A percentile compares a stretch with the other conserved stretches of the same genome.
Conservation (phyloP, 2,797 vertebrate genomes). For the Xiphorhynchus erythropygius region DNA sequence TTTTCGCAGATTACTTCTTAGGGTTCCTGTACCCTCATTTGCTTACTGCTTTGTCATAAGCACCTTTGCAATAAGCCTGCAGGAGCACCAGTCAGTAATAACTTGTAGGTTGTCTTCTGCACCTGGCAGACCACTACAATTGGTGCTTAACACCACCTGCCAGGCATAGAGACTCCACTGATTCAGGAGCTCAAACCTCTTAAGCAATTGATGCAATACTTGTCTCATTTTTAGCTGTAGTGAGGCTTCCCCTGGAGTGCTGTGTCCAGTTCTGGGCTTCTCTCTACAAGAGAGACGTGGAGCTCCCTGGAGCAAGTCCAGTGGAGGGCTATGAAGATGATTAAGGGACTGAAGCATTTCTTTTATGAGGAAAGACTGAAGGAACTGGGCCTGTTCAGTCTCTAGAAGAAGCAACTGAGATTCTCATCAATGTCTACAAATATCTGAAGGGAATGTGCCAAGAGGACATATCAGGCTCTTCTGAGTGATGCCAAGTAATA, state of each 20-base stretch:
- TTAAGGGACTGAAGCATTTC: neutral
- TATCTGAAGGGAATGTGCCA: neutral
- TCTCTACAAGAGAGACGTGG: neutral
- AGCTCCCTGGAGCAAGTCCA: neutral
- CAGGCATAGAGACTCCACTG: neutral
- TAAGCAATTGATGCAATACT: neutral
- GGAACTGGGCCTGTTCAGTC: neutral
- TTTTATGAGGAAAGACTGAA: neutral
- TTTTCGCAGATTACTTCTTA: neutral
- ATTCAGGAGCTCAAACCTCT: neutral
- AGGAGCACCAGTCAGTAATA: neutral
- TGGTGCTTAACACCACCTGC: neutral
- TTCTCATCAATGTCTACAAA: neutral
- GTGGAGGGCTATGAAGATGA: neutral
- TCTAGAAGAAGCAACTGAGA: neutral
- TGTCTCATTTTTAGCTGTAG: neutral
- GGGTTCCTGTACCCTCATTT: neutral
- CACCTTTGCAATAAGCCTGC: neutral
- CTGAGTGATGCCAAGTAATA: neutral
- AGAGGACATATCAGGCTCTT: neutral
- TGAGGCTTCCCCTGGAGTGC: neutral
- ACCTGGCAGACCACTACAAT: neutral
- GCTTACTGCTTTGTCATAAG: neutral
- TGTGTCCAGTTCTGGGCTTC: neutral
- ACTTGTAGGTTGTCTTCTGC: neutral